phyloP scores from a whole-genome alignment of 2,113 vertebrate species.

The Lanius ludovicianus region DNA sequence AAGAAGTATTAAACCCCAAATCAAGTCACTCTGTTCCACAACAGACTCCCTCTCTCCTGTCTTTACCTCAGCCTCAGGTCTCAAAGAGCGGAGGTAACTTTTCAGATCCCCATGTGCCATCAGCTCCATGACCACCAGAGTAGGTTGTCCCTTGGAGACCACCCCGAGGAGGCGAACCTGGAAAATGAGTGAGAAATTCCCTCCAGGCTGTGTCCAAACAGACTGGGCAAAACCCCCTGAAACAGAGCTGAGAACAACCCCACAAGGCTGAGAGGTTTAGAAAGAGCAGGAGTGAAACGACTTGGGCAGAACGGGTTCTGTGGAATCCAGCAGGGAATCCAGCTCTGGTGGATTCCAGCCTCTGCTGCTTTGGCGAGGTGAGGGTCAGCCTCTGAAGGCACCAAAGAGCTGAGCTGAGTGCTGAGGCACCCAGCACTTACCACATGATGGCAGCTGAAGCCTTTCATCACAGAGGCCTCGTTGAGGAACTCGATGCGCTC shows the following conservation, averaged over 20 bases:
- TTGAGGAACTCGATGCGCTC: constrained; percentile 98
- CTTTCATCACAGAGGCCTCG: constrained; percentile 98
- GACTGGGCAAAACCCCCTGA: background rate
- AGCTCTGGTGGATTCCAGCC: background rate
- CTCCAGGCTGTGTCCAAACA: background rate
- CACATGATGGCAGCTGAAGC: constrained; percentile 97
- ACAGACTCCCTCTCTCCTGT: background rate
- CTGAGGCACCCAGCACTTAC: constrained; percentile 61
- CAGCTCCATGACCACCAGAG: constrained; percentile 95
- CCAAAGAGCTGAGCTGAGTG: background rate
- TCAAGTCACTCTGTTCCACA: background rate
- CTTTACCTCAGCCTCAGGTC: constrained; percentile 91
- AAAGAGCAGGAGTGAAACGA: background rate
- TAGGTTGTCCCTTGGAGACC: constrained; percentile 95
- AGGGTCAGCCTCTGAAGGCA: background rate
- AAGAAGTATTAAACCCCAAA: background rate
- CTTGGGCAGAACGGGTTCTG: accelerated
- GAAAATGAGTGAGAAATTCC: background rate
- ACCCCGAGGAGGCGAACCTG: constrained; percentile 95
- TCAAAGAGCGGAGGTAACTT: constrained; percentile 89
- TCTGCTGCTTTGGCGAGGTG: background rate
- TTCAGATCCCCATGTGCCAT: constrained; percentile 97
- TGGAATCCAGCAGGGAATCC: accelerated
- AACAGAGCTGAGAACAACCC: background rate
- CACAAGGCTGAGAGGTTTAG: background rate